Conservation (phyloP, 2,888 invertebrate genomes). For the Dendrolimus houi region DNA sequence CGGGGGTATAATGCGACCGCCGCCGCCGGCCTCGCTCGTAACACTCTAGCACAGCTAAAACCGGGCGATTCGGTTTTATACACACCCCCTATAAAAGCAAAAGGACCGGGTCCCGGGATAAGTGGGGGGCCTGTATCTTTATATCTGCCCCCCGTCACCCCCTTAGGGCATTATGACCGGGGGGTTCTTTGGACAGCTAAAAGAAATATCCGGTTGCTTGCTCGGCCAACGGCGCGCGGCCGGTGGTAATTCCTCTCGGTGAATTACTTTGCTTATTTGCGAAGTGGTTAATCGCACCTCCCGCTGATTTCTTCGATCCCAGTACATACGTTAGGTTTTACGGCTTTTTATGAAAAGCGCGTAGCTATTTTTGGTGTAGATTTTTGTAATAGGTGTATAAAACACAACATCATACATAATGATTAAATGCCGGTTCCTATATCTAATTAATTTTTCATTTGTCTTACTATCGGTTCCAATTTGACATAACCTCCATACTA, state of each 20-base stretch:
- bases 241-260: slow-evolving; percentile 66
- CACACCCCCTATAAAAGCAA: slow-evolving; percentile 76
- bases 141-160: slow-evolving; percentile 69
- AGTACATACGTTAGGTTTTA: too few species aligned
- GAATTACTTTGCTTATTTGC: slow-evolving; percentile 67
- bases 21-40: slow-evolving; percentile 68
- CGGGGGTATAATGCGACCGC: slow-evolving; percentile 56
- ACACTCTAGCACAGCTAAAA: slow-evolving; percentile 73
- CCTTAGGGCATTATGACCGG: slow-evolving; percentile 70
- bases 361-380: too few species aligned
- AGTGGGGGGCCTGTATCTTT: slow-evolving; percentile 75
- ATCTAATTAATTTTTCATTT: too few species aligned
- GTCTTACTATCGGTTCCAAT: too few species aligned
- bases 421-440: too few species aligned
- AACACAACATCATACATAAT: too few species aligned
- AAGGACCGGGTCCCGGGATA: slow-evolving; percentile 73
- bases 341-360: too few species aligned
- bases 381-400: too few species aligned
- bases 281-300: slow-evolving; percentile 58
- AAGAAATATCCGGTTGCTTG: slow-evolving; percentile 74
- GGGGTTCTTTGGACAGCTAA: slow-evolving; percentile 75
- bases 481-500: too few species aligned
- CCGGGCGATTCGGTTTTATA: slow-evolving; percentile 75
- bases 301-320: slow-evolving; percentile 22
- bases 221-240: slow-evolving; percentile 51